Evolutionary conservation across 2,113 vertebrate genomes (phyloP), one percentile per base, ranked within the genome.

Genomic region (Rynchops niger): DNA sequence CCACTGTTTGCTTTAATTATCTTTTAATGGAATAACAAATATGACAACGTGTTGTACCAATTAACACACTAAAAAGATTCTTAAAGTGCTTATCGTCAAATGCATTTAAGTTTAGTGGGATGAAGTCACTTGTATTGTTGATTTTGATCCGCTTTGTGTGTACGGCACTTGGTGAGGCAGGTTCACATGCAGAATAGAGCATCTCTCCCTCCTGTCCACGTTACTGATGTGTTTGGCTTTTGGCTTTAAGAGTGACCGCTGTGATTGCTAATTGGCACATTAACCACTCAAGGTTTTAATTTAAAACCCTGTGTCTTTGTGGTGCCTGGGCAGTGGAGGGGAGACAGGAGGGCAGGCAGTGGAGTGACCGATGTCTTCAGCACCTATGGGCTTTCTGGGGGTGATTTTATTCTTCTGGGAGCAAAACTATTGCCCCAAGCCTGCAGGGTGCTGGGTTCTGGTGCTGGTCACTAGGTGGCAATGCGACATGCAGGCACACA

Each of bases 101-200:
- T n/a, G 55, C 1, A 1, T 40, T 78, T 43, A 84, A 71, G 36
- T 71, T 6, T 15, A 40, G 40, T 4, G 65, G 55, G 42, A 42
- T 70, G 82, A 43, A 74, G 52, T 59, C 38, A 21, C 47, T 70
- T 7, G 25, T 52, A 4, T 2, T 13, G 26, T 26, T 82, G 70
- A 52, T 40, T 80, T 50, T n/a, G 21, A 3, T 23, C 71, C 3
- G 1, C 77, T 70, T 13, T 45, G 61, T 38, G 50, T 55, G 55
- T 12, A 4, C 4, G 5, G 38, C 32, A 6, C 32, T 12, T 0
- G 0, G 56, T 7, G 63, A 11, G 55, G 50, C 23, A 0, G 6
- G 29, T 6, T 45, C 30, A 0, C n/a, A 11, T 6, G 9, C 34
- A 17, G 49, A 29, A 20, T 10, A 27, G 29, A 32, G 69, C 27